A percentile compares a stretch with the other conserved stretches of the same genome.
phyloP scores from a whole-genome alignment of 2,888 invertebrate genomes.

The Ceratothoa steindachneri region DNA sequence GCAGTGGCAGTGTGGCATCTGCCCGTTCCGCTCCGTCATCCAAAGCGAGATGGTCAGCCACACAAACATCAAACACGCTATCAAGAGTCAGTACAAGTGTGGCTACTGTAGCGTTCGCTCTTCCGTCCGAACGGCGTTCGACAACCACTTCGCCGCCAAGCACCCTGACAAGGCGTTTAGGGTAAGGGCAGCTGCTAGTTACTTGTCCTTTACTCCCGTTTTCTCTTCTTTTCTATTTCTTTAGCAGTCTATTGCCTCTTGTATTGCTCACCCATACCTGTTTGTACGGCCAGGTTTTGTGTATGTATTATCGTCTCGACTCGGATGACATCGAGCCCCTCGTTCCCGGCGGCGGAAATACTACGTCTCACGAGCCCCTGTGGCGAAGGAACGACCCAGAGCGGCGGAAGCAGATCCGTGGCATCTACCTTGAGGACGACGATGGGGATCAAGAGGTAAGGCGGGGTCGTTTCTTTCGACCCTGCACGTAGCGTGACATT shows the following conservation, averaged over 20 bases:
- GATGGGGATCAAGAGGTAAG: constrained; percentile 16
- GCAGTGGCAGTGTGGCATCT: constrained; percentile 66
- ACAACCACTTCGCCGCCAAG: constrained; percentile 61
- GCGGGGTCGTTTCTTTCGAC: too few species aligned
- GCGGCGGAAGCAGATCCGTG: constrained; percentile 43
- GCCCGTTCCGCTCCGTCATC: constrained; percentile 61
- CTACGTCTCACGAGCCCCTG: constrained; percentile 39
- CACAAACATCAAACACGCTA: constrained; percentile 60
- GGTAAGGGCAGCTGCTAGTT: constrained; percentile 50
- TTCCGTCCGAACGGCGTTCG: constrained; percentile 59
- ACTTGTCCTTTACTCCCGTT: constrained; percentile 48
- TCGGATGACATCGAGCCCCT: constrained; percentile 53
- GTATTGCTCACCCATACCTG: not conserved
- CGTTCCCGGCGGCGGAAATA: constrained; percentile 50
- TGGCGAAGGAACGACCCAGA: constrained; percentile 46
- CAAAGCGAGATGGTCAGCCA: constrained; percentile 63
- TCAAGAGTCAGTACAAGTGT: constrained; percentile 68
- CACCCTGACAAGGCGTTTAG: constrained; percentile 55
- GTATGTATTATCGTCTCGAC: constrained; percentile 55
- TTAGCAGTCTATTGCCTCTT: not conserved
- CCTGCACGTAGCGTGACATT: not conserved
- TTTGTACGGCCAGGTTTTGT: constrained; percentile 54
- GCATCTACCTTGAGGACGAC: constrained; percentile 44
- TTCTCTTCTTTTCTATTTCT: not conserved
- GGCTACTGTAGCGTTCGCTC: constrained; percentile 63